phyloP scores from a whole-genome alignment of 64 coral and sea anemone genomes.

The Cladopsammia gracilis region DNA sequence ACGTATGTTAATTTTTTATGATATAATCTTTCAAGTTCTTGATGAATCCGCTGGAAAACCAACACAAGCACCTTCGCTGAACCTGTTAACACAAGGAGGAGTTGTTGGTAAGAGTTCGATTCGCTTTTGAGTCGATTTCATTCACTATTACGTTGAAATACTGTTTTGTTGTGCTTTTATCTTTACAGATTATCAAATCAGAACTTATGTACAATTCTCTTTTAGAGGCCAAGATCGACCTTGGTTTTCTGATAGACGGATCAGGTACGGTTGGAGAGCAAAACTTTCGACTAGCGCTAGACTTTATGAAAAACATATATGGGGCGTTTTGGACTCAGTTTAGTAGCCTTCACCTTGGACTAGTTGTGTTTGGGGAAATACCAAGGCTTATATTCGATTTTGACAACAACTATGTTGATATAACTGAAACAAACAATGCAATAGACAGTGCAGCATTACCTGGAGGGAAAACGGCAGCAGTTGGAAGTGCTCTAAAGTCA shows the following conservation, averaged over 20 bases:
- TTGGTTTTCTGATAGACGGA: conserved; percentile 84
- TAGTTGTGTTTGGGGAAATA: conserved; percentile 67
- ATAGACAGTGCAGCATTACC: conserved; percentile 51
- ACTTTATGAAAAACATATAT: conserved; percentile 56
- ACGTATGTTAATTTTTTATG: too few species aligned
- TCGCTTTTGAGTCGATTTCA: too few species aligned
- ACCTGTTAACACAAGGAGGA: conserved; percentile 53
- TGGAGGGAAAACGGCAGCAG: background rate
- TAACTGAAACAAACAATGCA: conserved; percentile 46
- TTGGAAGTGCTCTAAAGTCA: conserved; percentile 59
- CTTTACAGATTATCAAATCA: background rate
- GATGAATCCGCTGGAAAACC: conserved; percentile 1
- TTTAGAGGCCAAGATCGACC: conserved; percentile 82
- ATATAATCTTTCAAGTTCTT: conserved; percentile 21
- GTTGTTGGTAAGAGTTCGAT: conserved; percentile 70
- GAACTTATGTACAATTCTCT: background rate
- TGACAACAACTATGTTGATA: conserved; percentile 55
- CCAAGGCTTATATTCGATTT: conserved; percentile 73
- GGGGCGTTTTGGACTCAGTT: conserved; percentile 80
- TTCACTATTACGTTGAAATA: too few species aligned
- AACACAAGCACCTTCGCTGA: background rate
- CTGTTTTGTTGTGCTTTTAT: too few species aligned
- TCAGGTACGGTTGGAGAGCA: conserved; percentile 70
- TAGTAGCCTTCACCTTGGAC: conserved; percentile 75
- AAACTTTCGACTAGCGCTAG: conserved; percentile 59